Evolutionary conservation across 2,888 invertebrate genomes (phyloP).

Genomic region (Lasioglossum malachurum): DNA sequence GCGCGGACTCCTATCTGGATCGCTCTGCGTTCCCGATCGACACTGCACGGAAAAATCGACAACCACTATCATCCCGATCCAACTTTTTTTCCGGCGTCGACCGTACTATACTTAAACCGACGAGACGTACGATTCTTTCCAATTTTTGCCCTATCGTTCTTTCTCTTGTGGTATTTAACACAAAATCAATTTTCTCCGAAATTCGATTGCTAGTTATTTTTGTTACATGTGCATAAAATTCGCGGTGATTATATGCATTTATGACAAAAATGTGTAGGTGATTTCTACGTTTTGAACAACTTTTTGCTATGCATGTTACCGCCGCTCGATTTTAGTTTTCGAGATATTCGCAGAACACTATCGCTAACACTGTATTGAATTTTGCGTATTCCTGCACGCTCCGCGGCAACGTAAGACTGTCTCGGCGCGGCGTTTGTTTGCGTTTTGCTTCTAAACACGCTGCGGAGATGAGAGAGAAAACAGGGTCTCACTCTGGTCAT

Average conservation of each 20-base stretch:
- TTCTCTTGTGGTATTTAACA: neutral
- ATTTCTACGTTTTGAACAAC: too few relatives aligned
- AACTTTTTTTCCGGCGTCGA: neutral
- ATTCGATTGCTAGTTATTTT: neutral
- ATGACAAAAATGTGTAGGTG: too few relatives aligned
- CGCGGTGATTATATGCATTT: neutral
- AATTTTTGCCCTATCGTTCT: neutral
- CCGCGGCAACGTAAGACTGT: too few relatives aligned
- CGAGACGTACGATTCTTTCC: neutral
- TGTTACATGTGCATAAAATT: neutral
- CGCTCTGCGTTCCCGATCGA: conserved; percentile 18
- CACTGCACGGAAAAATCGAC: conserved; percentile 14
- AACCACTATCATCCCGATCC: neutral
- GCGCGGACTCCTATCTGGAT: conserved; percentile 37
- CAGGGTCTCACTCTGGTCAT: too few relatives aligned
- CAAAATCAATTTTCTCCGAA: neutral
- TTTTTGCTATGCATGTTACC: too few relatives aligned
- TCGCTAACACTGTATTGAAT: too few relatives aligned
- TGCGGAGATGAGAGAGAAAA: too few relatives aligned
- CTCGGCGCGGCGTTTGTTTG: too few relatives aligned
- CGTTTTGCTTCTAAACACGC: too few relatives aligned
- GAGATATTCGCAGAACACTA: too few relatives aligned
- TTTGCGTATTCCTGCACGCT: too few relatives aligned
- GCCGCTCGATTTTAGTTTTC: too few relatives aligned
- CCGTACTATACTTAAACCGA: neutral